Evolutionary conservation across 1,140 invertebrate species (phyloP).

Genomic region (Catajapyx aquilonaris): DNA sequence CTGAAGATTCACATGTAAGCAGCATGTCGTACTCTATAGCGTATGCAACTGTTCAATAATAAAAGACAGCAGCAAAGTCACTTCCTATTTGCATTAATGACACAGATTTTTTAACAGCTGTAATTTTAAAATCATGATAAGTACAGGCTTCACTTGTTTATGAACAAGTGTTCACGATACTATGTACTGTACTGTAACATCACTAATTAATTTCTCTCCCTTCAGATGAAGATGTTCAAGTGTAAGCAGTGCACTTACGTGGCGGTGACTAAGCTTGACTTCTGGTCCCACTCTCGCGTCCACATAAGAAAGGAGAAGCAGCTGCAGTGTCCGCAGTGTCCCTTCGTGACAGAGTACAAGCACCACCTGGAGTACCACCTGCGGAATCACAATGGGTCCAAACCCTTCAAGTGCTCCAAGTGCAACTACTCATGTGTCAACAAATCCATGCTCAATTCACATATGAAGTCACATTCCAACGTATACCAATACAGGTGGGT

Average conservation of each 20-base stretch:
- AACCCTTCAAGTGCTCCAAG: slow-evolving; percentile 88
- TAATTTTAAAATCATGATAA: slow-evolving; percentile 11
- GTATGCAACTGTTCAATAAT: not conserved
- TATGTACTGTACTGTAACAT: no score
- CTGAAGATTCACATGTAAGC: not conserved
- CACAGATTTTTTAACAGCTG: slow-evolving; percentile 1
- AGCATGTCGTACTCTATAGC: not conserved
- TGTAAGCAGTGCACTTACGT: slow-evolving; percentile 83
- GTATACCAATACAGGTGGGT: slow-evolving; percentile 89
- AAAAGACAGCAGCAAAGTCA: slow-evolving; percentile 1
- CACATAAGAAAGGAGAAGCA: slow-evolving; percentile 90
- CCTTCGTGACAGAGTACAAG: slow-evolving; percentile 96
- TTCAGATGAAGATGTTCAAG: slow-evolving; percentile 62
- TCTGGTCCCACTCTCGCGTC: slow-evolving; percentile 72
- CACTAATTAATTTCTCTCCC: slow-evolving; percentile 7
- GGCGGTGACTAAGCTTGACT: slow-evolving; percentile 69
- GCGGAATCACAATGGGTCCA: slow-evolving; percentile 82
- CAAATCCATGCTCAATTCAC: slow-evolving; percentile 98
- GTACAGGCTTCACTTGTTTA: not conserved
- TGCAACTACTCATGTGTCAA: slow-evolving; percentile 90
- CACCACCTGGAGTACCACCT: slow-evolving; percentile 97
- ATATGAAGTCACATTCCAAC: slow-evolving; percentile 94
- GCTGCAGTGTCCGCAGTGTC: slow-evolving; percentile 73
- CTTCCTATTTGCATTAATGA: not conserved
- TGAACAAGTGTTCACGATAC: not conserved